Base-by-base conservation (phyloP, 2,888 invertebrate genomes). In the Epirrita christyi region DNA sequence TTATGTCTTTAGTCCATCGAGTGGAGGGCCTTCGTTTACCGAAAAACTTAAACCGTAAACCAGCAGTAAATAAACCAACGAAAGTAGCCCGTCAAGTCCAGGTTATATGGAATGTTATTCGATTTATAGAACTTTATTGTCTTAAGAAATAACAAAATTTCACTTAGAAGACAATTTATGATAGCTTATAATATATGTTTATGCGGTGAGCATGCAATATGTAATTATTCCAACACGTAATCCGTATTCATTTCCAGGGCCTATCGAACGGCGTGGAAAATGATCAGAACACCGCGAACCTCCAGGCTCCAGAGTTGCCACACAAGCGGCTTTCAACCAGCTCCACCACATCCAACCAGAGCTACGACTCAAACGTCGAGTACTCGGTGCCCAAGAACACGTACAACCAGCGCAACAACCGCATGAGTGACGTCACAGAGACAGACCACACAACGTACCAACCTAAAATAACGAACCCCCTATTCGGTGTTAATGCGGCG, bases 401-500 rank as follows among this genome's bases (percentile, higher is more conserved):
- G 14, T 88, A 83, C 76, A 83, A 71, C 72, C 85, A 82, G 58
- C 79, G 81, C 47, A 64, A 70, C 45, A 59, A 78, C 63, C 73
- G 84, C 64, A 67, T 74, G 9, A 38, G 9, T 46, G 85, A 87
- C 60, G 73, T 74, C 41, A 75, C 71, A 66, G 88, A 88, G n/a
- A 75, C 75, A 32, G 86, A 69, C 59, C 58, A 64, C 2, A 68
- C 75, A 2, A 68, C 75, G 6, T 80, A 80, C 76, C 84, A 80
- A 59, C 83, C 85, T 6, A 92, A 89, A 69, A 81, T 76, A 51
- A 73, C 88, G 11, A 92, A 92, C 63, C 92, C 92, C 0, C 71
- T 92, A 10, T 92, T 88, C 77, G 92, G 92, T 7, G 89, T 90
- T 3, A 92, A 92, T 69, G 90, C 92, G 14, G 92, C 92, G 5